Conservation (phyloP, 2,113 vertebrate species). For the Brachypodius melanocephalos region DNA sequence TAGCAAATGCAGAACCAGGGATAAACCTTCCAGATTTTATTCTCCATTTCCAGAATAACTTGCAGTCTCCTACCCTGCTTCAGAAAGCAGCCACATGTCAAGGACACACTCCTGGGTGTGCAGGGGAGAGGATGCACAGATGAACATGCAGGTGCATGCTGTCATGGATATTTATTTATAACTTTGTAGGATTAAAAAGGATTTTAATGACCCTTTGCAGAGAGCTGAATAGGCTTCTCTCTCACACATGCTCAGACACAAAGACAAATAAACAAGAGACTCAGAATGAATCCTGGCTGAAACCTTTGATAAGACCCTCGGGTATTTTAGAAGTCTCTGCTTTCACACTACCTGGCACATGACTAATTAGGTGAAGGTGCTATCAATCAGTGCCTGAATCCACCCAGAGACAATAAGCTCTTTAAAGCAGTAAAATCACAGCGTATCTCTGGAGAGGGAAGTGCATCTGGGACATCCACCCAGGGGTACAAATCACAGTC, state of each 20-base stretch:
- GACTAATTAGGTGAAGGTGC: background rate
- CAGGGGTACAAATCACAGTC: background rate
- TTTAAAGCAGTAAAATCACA: background rate
- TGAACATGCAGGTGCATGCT: background rate
- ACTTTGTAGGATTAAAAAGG: background rate
- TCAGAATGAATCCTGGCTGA: background rate
- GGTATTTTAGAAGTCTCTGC: background rate
- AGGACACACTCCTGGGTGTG: background rate
- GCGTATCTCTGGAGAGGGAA: background rate
- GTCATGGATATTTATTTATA: background rate
- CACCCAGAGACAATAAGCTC: background rate
- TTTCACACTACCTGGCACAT: background rate
- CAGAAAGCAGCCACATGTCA: background rate
- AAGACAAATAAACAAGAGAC: slow-evolving; percentile 2
- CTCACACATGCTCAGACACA: background rate
- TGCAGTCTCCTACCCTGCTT: background rate
- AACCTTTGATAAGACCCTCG: slow-evolving; percentile 7
- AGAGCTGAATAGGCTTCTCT: background rate
- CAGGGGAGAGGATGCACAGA: background rate
- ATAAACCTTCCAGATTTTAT: background rate
- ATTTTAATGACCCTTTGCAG: slow-evolving; percentile 6
- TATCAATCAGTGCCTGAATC: background rate
- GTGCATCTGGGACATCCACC: background rate
- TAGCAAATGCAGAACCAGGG: background rate
- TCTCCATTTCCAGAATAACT: background rate